Evolutionary conservation across 2,113 vertebrate genomes (phyloP), one percentile per base, ranked within the genome.

Genomic region (Alosa alosa): DNA sequence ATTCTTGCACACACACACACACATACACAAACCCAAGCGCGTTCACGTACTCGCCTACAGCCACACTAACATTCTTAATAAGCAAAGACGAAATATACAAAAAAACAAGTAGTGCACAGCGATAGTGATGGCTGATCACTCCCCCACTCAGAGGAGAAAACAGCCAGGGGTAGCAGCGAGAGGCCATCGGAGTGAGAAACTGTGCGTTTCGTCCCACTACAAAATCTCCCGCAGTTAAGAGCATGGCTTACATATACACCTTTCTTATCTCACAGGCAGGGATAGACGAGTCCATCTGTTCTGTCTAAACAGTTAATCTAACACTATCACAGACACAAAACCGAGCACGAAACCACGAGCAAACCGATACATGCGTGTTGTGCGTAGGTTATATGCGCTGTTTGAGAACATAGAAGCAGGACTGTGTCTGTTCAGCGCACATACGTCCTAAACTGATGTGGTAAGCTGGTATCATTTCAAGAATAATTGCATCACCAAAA

Each of bases 151-250:
- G 1, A 20, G 17, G 18, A 57, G 20, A 60, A 60, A 60, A 39
- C 31, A 78, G 11, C 36, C 72, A 11, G 4, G 4, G 72, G 4
- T 31, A 39, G 39, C 13, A 41, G 31, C 36, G 36, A 39, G 72
- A 78, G 72, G 31, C 72, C 72, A 78, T 78, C 18, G 72, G 15
- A 36, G 72, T 78, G 31, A 41, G 25, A 39, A 78, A 41, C 72
- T 36, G 68, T 15, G 72, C 36, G 36, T 31, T 36, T 78, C 39
- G 72, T 78, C 72, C 72, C 72, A 78, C 13, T 41, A 39, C 39
- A 41, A 72, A 78, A 36, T 78, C 72, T 78, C 36, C 72, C 72
- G 72, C 72, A 78, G 72, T 78, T 78, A 36, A 78, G 36, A 78
- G 31, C 31, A 78, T 78, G 72, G 72, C n/a, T 72, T 36, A 57